Conservation (phyloP, 2,888 invertebrate genomes). For the Acrocyrtus sp. region DNA sequence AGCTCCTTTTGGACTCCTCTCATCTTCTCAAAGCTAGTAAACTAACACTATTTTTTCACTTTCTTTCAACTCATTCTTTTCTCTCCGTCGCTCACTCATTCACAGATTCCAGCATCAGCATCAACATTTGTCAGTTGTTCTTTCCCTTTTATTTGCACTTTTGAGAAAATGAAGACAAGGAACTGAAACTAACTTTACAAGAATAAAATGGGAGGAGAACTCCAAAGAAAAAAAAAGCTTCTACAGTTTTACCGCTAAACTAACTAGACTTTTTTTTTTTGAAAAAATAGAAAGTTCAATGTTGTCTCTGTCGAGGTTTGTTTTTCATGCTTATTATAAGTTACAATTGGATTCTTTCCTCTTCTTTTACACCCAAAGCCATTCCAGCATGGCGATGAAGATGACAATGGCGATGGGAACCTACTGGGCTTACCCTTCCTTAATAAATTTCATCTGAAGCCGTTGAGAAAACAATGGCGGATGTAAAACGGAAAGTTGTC, state of each 20-base stretch:
- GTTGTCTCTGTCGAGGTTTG: constrained; percentile 38
- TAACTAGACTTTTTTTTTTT: constrained; percentile 24
- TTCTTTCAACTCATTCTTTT: neutral
- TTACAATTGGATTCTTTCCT: constrained; percentile 34
- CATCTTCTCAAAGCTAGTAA: neutral
- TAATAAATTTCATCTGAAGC: too few species aligned
- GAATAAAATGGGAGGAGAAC: neutral
- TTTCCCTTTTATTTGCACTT: neutral
- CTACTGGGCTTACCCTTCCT: too few species aligned
- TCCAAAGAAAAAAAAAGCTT: constrained; percentile 15
- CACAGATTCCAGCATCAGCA: neutral
- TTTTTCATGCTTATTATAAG: constrained; percentile 42
- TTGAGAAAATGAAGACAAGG: neutral
- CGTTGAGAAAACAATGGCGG: too few species aligned
- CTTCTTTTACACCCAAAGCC: too few species aligned
- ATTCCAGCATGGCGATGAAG: too few species aligned
- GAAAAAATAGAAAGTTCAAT: constrained; percentile 25
- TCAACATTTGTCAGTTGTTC: neutral
- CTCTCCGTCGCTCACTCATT: neutral
- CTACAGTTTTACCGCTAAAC: neutral
- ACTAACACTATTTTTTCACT: neutral
- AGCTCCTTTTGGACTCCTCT: neutral
- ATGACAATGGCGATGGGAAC: too few species aligned
- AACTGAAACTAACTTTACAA: neutral
- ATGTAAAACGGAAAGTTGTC: too few species aligned